Evolutionary conservation across 2,113 vertebrate genomes (phyloP).

Genomic region (Nycticorax nycticorax): DNA sequence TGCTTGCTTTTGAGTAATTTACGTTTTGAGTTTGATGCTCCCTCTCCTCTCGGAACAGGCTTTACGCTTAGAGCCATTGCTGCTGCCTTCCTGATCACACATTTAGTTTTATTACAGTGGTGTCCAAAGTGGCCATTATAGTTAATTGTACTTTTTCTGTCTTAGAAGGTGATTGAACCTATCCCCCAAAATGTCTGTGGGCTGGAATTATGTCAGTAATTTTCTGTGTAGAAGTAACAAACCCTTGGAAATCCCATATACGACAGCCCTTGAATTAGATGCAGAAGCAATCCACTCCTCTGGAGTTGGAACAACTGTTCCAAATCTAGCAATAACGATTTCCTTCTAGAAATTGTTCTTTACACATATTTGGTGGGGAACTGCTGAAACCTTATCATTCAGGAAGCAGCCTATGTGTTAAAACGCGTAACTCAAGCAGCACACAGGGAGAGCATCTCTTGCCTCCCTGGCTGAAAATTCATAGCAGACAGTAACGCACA

Average conservation of each 20-base stretch:
- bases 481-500: background rate
- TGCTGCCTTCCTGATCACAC: background rate
- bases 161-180: background rate
- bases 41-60: background rate
- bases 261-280: background rate
- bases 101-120: background rate
- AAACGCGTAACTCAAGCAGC: accelerated
- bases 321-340: background rate
- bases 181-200: background rate
- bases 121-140: background rate
- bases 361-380: background rate
- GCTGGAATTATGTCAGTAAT: background rate
- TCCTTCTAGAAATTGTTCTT: background rate
- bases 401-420: background rate
- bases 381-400: background rate
- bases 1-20: background rate
- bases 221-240: background rate
- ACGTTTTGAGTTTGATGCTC: background rate
- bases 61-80: background rate
- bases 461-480: background rate
- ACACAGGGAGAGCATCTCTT: background rate
- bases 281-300: background rate
- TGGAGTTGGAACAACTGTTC: background rate
- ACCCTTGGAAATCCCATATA: background rate
- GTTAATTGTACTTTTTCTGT: background rate